phyloP scores from a whole-genome alignment of 2,888 invertebrate genomes.

The Plagiodera versicolora region DNA sequence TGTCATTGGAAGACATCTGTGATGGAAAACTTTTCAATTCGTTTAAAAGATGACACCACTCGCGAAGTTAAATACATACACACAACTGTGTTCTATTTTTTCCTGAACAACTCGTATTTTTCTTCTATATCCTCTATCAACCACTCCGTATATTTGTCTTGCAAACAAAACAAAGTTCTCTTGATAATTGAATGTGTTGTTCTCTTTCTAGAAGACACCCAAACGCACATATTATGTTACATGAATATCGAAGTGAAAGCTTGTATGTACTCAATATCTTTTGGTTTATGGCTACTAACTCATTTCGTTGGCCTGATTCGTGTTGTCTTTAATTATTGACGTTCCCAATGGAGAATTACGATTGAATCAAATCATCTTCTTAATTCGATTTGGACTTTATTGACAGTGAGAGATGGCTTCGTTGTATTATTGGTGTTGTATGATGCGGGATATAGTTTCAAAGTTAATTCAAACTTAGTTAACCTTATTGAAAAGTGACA shows the following conservation, averaged over 20 bases:
- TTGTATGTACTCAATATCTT: not conserved
- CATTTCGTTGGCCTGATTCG: slow-evolving; percentile 8
- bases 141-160: too few relatives aligned
- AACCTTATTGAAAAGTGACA: not conserved
- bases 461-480: not conserved
- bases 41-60: too few relatives aligned
- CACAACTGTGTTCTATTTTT: too few relatives aligned
- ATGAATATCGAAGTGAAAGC: not conserved
- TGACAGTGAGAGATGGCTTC: not conserved
- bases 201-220: too few relatives aligned
- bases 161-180: too few relatives aligned
- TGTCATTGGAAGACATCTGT: too few relatives aligned
- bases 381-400: slow-evolving; percentile 6
- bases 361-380: slow-evolving; percentile 14
- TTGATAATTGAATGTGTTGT: too few relatives aligned
- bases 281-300: slow-evolving; percentile 1
- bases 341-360: slow-evolving; percentile 18
- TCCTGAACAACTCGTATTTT: too few relatives aligned
- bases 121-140: too few relatives aligned
- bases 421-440: not conserved
- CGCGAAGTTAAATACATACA: too few relatives aligned
- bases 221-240: too few relatives aligned
- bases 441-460: not conserved
- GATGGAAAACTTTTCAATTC: too few relatives aligned
- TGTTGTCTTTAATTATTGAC: slow-evolving; percentile 16